A percentile compares a stretch with the other conserved stretches of the same genome.
These are phyloP conservation scores for Lomographa bimaculata DNA, from an alignment of 2,888 invertebrate genomes.

Conservation along the genomic window DNA sequence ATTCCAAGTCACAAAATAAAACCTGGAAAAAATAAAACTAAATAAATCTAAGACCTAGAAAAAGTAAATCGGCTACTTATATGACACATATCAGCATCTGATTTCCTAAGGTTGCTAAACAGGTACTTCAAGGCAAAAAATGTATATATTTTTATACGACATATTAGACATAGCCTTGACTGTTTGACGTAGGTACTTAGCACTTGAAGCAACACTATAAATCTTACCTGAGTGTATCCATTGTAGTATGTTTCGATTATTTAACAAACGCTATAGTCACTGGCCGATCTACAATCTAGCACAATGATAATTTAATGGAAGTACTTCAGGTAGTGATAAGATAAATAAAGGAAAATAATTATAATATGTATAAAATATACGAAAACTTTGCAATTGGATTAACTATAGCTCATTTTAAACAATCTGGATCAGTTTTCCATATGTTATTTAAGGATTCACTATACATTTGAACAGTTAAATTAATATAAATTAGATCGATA, in stretches of 20 bases:
- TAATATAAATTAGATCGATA: slow-evolving; percentile 14
- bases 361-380: too few relatives aligned
- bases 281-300: slow-evolving; percentile 16
- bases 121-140: slow-evolving; percentile 19
- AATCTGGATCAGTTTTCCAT: not conserved
- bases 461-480: too few relatives aligned
- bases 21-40: slow-evolving; percentile 71
- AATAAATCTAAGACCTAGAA: too few relatives aligned
- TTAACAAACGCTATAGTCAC: not conserved
- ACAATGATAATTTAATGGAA: slow-evolving; percentile 14
- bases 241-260: slow-evolving; percentile 30
- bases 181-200: slow-evolving; percentile 36
- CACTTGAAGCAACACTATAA: slow-evolving; percentile 11
- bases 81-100: too few relatives aligned
- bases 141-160: slow-evolving; percentile 9
- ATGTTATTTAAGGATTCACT: too few relatives aligned
- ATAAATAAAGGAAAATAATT: slow-evolving; percentile 17
- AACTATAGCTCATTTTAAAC: too few relatives aligned
- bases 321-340: slow-evolving; percentile 22
- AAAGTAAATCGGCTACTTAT: too few relatives aligned
- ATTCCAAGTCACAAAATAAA: slow-evolving; percentile 95
- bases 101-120: not conserved
- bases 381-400: too few relatives aligned
- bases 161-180: slow-evolving; percentile 48
- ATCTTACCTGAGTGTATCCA: slow-evolving; percentile 61